These are phyloP conservation scores for Rhagologus leucostigma DNA, from an alignment of 2,113 vertebrate genomes.

Conservation along the genomic window DNA sequence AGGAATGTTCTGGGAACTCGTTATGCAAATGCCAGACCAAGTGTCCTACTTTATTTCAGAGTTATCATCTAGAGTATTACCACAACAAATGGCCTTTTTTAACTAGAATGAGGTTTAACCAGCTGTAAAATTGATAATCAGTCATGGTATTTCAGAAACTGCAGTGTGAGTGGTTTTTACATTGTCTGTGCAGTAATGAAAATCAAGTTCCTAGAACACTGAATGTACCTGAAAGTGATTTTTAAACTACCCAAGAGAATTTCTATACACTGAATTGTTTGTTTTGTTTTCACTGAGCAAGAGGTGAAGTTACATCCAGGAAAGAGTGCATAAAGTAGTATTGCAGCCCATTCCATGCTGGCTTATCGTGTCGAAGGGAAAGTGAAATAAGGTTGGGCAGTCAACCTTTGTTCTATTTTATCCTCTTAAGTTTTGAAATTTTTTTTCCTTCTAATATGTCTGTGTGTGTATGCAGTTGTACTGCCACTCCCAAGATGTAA, in stretches of 20 bases:
- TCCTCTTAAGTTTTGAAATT: neutral
- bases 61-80: slow-evolving; percentile 11
- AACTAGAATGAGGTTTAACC: slow-evolving; percentile 46
- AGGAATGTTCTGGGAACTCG: neutral
- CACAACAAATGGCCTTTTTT: slow-evolving; percentile 42
- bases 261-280: neutral
- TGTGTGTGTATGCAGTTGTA: neutral
- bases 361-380: neutral
- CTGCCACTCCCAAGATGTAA: neutral
- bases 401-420: neutral
- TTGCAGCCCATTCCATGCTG: neutral
- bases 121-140: slow-evolving; percentile 58
- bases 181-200: neutral
- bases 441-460: neutral
- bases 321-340: neutral
- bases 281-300: neutral
- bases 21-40: slow-evolving; percentile 41
- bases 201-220: neutral
- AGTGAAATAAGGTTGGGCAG: neutral
- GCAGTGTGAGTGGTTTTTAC: slow-evolving; percentile 1
- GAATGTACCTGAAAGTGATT: neutral
- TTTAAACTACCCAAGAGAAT: neutral
- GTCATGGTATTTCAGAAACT: slow-evolving; percentile 38
- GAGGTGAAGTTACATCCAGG: neutral
- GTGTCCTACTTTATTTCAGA: slow-evolving; percentile 49